Evolutionary conservation across 2,113 vertebrate genomes (phyloP), one percentile per base, ranked within the genome.

Genomic region (Plectropomus leopardus): DNA sequence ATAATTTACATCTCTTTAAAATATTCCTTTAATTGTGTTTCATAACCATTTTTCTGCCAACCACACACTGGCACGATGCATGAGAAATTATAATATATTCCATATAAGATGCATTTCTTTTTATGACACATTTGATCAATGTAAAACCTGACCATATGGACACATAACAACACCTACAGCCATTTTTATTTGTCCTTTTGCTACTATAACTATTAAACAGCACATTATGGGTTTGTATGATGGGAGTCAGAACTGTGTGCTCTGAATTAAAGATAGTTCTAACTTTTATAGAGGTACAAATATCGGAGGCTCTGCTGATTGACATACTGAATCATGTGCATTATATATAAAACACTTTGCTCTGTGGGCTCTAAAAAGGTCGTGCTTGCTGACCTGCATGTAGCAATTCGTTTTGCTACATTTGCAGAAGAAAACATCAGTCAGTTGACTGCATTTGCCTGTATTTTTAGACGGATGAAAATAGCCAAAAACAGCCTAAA

Each of bases 1-100:
- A 63, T 84, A 77, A 87, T 89, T 90, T 83, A 72, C 66, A 75
- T 69, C 34, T 66, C 64, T 85, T 78, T 32, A 88, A 84, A 82
- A 86, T 78, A 79, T 81, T 80, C 70, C 34, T 50, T 80, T 82
- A 87, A 93, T 87, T 92, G 80, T 72, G 50, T 65, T 88, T 78
- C 72, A 76, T 65, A 59, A 48, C n/a, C 24, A 59, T 67, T 72
- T 60, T 71, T 86, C 59, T 73, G 73, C 36, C 58, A 58, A 57
- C 30, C 40, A 61, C 64, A 78, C 59, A 54, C 59, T 69, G 48
- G 59, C 63, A 67, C 66, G 36, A 77, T 65, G 82, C n/a, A 66
- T 68, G 42, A 63, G 13, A 51, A 16, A 17, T 54, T n/a, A 26
- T 40, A 24, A 30, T 77, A 40, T 67, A 51, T 59, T 75, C n/a